Conservation (phyloP, 2,888 invertebrate genomes). For the Amphimallon solstitiale region DNA sequence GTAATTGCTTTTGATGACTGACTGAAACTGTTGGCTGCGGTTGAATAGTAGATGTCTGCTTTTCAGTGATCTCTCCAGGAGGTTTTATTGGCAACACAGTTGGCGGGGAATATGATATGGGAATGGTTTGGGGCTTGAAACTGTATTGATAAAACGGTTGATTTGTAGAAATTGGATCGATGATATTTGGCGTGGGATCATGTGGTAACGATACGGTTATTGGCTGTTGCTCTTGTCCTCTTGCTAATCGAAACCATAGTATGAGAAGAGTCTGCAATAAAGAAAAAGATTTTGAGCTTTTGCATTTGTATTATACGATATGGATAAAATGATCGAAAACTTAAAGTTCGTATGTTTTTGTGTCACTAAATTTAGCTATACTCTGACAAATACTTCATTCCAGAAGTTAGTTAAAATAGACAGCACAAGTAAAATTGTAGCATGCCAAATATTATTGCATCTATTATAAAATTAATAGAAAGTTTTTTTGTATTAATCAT, state of each 20-base stretch:
- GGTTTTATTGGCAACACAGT: neutral
- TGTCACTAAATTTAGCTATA: no score
- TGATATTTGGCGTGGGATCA: conserved; percentile 5
- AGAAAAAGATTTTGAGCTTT: no score
- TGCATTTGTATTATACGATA: no score
- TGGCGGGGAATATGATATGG: neutral
- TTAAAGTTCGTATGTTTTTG: no score
- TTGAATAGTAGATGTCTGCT: neutral
- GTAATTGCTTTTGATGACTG: neutral
- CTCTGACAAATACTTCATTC: no score
- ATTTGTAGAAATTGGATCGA: conserved; percentile 16
- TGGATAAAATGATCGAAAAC: no score
- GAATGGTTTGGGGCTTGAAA: neutral
- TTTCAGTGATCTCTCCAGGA: neutral
- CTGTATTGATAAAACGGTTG: conserved; percentile 20
- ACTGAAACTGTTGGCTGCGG: neutral
- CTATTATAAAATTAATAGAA: no score
- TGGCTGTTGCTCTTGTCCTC: neutral
- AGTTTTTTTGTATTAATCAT: no score
- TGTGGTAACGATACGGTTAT: neutral
- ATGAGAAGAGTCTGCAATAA: neutral
- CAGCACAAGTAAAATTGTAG: no score
- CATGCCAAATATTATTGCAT: no score
- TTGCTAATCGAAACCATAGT: neutral
- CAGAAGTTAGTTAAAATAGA: no score